Evolutionary conservation across 2,888 invertebrate genomes (phyloP).

Genomic region (Glomeris marginata): DNA sequence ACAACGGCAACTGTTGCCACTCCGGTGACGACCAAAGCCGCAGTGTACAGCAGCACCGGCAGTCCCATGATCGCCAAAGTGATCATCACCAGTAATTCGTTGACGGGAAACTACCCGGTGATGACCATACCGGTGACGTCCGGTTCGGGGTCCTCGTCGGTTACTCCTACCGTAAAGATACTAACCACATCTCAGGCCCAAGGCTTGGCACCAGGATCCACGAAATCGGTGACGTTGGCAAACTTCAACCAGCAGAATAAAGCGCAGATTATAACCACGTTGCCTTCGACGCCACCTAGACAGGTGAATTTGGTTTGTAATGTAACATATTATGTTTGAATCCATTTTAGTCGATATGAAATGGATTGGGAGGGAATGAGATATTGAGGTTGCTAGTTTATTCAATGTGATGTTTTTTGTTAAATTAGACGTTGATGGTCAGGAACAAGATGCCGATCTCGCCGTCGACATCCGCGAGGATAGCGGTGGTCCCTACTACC

Average conservation of each 20-base stretch:
- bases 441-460: constrained; percentile 26
- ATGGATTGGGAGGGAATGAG: background rate
- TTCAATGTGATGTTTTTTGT: background rate
- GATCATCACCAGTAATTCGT: constrained; percentile 28
- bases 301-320: constrained; percentile 13
- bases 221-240: constrained; percentile 47
- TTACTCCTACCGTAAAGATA: constrained; percentile 12
- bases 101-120: constrained; percentile 22
- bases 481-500: constrained; percentile 34
- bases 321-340: background rate
- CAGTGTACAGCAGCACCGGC: background rate
- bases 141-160: constrained; percentile 10
- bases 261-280: constrained; percentile 21
- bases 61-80: constrained; percentile 25
- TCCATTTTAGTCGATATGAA: background rate
- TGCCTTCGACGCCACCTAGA: constrained; percentile 22
- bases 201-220: constrained; percentile 22
- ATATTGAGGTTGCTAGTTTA: background rate
- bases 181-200: constrained; percentile 14
- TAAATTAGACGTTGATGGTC: constrained; percentile 17
- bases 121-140: constrained; percentile 20
- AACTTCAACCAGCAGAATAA: constrained; percentile 36
- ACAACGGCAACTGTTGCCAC: constrained; percentile 1
- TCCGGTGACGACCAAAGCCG: too few species aligned
- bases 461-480: constrained; percentile 26